Evolutionary conservation across 2,113 vertebrate genomes (phyloP).

Genomic region (Mionectes macconnelli): DNA sequence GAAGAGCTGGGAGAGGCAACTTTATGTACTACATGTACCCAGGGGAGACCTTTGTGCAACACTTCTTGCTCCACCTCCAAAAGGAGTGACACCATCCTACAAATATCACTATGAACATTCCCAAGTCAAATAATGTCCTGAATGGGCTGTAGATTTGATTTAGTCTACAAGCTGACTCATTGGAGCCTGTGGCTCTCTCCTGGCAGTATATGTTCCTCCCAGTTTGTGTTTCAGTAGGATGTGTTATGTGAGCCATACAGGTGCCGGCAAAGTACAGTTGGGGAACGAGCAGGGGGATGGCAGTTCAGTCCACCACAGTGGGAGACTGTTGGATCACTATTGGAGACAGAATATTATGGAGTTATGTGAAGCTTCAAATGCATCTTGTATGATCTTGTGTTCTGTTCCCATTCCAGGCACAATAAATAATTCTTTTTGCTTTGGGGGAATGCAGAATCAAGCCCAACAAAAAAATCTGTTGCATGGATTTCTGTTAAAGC

Average conservation of each 20-base stretch:
- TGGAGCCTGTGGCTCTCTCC: background rate
- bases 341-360: background rate
- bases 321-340: background rate
- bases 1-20: background rate
- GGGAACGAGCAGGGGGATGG: background rate
- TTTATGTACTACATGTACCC: background rate
- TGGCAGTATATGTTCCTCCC: background rate
- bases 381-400: background rate
- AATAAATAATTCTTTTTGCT: background rate
- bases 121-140: background rate
- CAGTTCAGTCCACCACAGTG: background rate
- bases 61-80: background rate
- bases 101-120: background rate
- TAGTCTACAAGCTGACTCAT: background rate
- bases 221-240: background rate
- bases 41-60: background rate
- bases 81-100: background rate
- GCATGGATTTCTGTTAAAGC: background rate
- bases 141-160: background rate
- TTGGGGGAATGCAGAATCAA: background rate
- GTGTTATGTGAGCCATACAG: fast-evolving
- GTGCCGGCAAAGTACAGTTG: background rate
- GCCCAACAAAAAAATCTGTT: background rate
- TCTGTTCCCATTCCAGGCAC: background rate
- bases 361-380: background rate